phyloP scores from a whole-genome alignment of 2,888 invertebrate genomes.

The Megalurothrips usitatus region DNA sequence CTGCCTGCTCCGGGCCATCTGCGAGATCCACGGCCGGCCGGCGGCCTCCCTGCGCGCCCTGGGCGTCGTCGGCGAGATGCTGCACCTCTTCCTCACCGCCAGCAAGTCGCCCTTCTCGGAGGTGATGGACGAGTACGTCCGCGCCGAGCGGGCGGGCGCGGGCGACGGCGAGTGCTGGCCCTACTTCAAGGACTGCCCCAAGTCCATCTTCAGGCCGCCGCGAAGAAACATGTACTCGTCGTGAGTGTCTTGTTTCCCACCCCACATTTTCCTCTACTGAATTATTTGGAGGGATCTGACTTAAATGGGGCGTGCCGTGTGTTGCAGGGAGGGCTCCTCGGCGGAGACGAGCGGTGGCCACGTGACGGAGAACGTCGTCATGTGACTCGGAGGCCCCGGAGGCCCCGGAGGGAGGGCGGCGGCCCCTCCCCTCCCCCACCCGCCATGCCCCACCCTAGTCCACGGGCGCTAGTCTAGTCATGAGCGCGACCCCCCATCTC shows the following conservation, averaged over 20 bases:
- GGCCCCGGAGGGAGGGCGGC: neutral
- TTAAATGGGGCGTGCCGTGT: neutral
- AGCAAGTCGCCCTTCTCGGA: constrained; percentile 75
- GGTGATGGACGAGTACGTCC: constrained; percentile 69
- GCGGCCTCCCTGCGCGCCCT: constrained; percentile 70
- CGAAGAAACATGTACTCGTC: constrained; percentile 49
- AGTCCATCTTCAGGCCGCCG: constrained; percentile 65
- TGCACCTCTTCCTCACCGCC: constrained; percentile 76
- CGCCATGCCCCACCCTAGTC: neutral
- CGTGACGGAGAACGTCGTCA: neutral
- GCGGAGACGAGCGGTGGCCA: neutral
- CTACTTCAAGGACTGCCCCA: constrained; percentile 75
- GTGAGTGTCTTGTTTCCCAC: constrained; percentile 42
- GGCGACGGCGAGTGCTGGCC: constrained; percentile 76
- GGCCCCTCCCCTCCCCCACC: no score
- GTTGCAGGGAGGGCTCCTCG: neutral
- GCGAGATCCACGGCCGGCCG: constrained; percentile 78
- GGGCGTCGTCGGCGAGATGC: constrained; percentile 75
- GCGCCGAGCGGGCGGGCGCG: constrained; percentile 72
- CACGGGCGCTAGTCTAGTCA: constrained; percentile 19
- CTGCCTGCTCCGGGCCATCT: constrained; percentile 75
- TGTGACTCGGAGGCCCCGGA: neutral
- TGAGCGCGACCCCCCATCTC: neutral
- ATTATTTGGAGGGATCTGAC: no score
- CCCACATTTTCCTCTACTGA: neutral